These are phyloP conservation scores for Peromyscus nudipes DNA, from an alignment of 2,797 vertebrate genomes.

Conservation along the genomic window DNA sequence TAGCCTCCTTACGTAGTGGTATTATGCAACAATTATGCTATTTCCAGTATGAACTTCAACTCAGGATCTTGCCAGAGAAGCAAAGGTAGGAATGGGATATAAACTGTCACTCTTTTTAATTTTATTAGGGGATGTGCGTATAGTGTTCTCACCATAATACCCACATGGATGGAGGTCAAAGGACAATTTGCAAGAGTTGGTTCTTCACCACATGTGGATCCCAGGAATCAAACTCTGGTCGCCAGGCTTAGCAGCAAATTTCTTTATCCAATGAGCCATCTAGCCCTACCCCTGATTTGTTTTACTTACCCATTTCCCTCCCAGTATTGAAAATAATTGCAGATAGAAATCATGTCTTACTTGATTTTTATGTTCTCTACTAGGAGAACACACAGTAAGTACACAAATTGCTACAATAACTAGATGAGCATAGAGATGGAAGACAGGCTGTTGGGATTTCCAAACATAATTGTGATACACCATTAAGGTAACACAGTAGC, in stretches of 20 bases:
- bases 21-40: conserved; percentile 30
- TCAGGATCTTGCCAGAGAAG: background rate
- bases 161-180: background rate
- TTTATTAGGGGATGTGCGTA: background rate
- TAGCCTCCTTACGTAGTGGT: conserved; percentile 20
- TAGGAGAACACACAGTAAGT: conserved; percentile 54
- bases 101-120: background rate
- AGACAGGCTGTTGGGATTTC: background rate
- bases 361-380: conserved; percentile 44
- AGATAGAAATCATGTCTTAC: conserved; percentile 12
- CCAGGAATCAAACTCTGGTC: background rate
- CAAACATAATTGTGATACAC: background rate
- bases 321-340: conserved; percentile 56
- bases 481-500: conserved; percentile 47
- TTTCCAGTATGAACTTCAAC: conserved; percentile 43
- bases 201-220: background rate
- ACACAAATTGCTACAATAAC: conserved; percentile 51
- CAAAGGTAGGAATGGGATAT: background rate
- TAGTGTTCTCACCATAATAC: background rate
- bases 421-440: conserved; percentile 7
- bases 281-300: background rate
- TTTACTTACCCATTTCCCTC: conserved; percentile 21
- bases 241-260: background rate
- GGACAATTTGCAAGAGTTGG: background rate
- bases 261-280: background rate